Conservation (phyloP, 2,113 vertebrate species). For the Lagopus muta region DNA sequence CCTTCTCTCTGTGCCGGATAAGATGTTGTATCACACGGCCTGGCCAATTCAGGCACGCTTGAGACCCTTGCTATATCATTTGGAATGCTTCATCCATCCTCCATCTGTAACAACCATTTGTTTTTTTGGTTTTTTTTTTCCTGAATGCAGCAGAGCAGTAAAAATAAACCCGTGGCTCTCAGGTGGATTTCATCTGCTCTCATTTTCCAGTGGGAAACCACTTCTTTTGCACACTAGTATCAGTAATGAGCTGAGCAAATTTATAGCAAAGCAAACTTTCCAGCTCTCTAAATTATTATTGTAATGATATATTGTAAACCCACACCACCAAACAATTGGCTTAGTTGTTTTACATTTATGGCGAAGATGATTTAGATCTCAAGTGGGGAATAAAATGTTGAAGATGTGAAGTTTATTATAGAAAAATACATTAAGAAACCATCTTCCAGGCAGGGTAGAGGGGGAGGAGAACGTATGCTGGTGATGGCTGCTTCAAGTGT, state of each 20-base stretch:
- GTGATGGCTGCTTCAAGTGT: not conserved
- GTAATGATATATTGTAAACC: slow-evolving; percentile 60
- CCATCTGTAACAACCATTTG: not conserved
- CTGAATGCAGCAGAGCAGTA: not conserved
- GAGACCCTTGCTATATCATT: not conserved
- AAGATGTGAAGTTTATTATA: slow-evolving; percentile 34
- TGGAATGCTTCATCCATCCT: not conserved
- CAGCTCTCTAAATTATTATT: slow-evolving; percentile 52
- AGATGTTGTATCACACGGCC: not conserved
- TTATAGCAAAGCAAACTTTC: slow-evolving; percentile 45
- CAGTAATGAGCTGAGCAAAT: slow-evolving; percentile 41
- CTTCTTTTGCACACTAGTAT: slow-evolving; percentile 26
- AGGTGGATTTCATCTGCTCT: not conserved
- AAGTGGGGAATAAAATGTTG: slow-evolving; percentile 53
- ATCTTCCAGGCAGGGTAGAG: not conserved
- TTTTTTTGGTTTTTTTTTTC: no score
- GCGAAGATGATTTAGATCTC: slow-evolving; percentile 69
- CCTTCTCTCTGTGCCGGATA: no score
- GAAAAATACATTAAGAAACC: slow-evolving; percentile 56
- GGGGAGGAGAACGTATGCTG: not conserved
- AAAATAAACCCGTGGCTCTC: not conserved
- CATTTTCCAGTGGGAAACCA: slow-evolving; percentile 20
- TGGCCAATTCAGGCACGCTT: not conserved
- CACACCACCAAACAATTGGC: slow-evolving; percentile 46
- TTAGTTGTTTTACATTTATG: slow-evolving; percentile 63